Evolutionary conservation across 2,888 invertebrate species (phyloP).

Genomic region (Hipparchia semele): DNA sequence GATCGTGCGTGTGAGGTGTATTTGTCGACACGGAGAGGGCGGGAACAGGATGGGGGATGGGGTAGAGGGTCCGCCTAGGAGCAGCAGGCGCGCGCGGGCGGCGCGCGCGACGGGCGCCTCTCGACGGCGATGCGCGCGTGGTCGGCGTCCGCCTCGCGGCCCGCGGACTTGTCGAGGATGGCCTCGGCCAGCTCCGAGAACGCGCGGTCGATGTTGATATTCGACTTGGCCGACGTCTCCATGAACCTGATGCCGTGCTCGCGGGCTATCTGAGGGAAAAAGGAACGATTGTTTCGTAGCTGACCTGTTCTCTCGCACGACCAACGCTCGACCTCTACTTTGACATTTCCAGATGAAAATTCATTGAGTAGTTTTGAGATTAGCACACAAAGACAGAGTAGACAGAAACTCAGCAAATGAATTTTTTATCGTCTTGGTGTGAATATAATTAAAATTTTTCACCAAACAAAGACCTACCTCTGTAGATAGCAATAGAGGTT

Average conservation of each 20-base stretch:
- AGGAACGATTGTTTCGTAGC: no score
- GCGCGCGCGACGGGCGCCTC: slow-evolving; percentile 86
- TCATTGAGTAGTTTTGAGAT: no score
- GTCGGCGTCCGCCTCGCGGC: slow-evolving; percentile 89
- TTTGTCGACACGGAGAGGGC: neutral
- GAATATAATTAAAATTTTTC: no score
- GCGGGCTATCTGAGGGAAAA: slow-evolving; percentile 89
- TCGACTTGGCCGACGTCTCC: slow-evolving; percentile 99
- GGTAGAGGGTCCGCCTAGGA: slow-evolving; percentile 49
- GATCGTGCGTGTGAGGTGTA: no score
- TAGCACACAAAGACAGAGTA: no score
- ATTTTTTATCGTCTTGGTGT: no score
- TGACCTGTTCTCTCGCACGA: no score
- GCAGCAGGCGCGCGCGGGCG: slow-evolving; percentile 82
- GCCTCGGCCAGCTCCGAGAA: slow-evolving; percentile 97
- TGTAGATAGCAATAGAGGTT: neutral
- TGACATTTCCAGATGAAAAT: neutral
- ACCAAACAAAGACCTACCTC: neutral
- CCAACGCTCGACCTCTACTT: no score
- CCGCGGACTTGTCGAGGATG: slow-evolving; percentile 95
- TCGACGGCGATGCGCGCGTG: slow-evolving; percentile 85
- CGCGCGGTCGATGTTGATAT: slow-evolving; percentile 97
- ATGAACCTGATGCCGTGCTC: slow-evolving; percentile 98
- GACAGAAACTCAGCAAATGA: no score
- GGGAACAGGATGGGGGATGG: slow-evolving; percentile 5